phyloP scores from a whole-genome alignment of 2,113 vertebrate genomes.

The Boulengeromyrus knoepffleri region DNA sequence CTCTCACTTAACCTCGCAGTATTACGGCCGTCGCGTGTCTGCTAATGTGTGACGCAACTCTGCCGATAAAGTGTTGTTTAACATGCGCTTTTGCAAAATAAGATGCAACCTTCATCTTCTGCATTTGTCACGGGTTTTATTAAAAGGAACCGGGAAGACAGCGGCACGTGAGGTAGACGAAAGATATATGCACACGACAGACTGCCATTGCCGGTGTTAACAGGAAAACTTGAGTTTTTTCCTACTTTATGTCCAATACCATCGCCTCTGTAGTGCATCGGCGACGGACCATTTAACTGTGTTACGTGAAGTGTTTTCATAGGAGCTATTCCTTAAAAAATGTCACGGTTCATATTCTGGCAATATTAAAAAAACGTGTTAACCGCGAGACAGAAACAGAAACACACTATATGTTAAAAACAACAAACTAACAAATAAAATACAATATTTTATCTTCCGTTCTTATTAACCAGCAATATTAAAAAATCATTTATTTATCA shows the following conservation, averaged over 20 bases:
- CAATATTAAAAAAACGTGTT: background rate
- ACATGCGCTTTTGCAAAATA: background rate
- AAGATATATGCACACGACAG: background rate
- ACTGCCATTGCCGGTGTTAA: background rate
- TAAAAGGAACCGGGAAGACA: background rate
- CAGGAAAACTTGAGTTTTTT: background rate
- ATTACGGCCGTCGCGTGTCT: background rate
- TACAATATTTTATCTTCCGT: background rate
- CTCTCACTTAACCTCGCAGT: background rate
- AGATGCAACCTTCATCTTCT: background rate
- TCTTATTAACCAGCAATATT: background rate
- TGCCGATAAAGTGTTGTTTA: background rate
- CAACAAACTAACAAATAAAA: background rate
- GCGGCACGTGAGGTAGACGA: background rate
- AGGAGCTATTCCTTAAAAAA: background rate
- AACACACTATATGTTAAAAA: background rate
- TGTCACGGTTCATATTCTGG: background rate
- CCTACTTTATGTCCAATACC: background rate
- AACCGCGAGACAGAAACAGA: background rate
- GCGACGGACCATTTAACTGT: background rate
- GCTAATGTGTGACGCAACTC: background rate
- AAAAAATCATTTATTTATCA: background rate
- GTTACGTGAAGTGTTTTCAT: background rate
- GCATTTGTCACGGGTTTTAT: background rate
- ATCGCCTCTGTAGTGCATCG: background rate